phyloP scores from a whole-genome alignment of 2,797 vertebrate species.

The Emydoidea blandingii region DNA sequence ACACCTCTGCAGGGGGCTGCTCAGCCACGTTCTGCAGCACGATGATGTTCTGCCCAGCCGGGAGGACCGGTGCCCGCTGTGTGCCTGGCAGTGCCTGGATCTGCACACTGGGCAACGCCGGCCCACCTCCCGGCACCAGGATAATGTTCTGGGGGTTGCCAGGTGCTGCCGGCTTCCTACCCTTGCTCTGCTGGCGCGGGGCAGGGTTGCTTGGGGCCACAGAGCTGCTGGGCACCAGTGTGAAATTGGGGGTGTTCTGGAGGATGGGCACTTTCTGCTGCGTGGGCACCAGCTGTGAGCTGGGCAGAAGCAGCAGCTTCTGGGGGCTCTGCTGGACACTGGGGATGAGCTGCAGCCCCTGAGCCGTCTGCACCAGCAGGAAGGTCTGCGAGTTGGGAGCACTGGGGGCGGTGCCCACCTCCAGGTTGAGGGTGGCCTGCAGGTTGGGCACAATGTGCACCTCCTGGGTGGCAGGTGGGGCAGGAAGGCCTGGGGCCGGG shows the following conservation, averaged over 20 bases:
- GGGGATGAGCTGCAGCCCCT: constrained; percentile 92
- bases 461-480: constrained; percentile 79
- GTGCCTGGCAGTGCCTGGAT: constrained; percentile 32
- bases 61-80: background rate
- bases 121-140: constrained; percentile 42
- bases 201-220: constrained; percentile 65
- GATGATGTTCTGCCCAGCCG: constrained; percentile 69
- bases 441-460: constrained; percentile 83
- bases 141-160: constrained; percentile 59
- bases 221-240: constrained; percentile 81
- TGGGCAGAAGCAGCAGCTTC: constrained; percentile 74
- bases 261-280: constrained; percentile 82
- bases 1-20: background rate
- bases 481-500: constrained; percentile 15
- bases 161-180: background rate
- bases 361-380: constrained; percentile 91
- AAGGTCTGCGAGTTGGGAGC: constrained; percentile 85
- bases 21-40: constrained; percentile 74
- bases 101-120: constrained; percentile 11
- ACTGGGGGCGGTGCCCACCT: constrained; percentile 74
- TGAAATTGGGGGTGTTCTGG: constrained; percentile 82
- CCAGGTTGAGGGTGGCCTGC: constrained; percentile 85
- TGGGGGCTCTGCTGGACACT: constrained; percentile 82
- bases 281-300: constrained; percentile 83
- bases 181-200: background rate